A percentile compares a stretch with the other conserved stretches of the same genome.
phyloP scores from a whole-genome alignment of 2,888 invertebrate genomes.

The Blastobasis adustella region DNA sequence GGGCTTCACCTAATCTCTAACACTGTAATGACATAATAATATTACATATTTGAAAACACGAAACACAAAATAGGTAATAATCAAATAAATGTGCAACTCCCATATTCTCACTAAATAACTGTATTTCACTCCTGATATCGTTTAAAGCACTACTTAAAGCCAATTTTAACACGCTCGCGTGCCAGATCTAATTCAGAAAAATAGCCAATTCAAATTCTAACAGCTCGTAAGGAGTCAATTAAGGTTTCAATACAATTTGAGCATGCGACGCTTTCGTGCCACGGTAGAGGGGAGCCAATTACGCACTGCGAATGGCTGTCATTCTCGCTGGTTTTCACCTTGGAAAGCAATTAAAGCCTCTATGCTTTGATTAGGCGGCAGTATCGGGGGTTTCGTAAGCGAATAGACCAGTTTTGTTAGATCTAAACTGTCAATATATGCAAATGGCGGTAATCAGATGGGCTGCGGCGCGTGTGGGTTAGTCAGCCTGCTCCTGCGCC shows the following conservation, averaged over 20 bases:
- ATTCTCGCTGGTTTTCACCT: neutral
- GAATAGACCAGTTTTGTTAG: conserved; percentile 9
- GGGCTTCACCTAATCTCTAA: no score
- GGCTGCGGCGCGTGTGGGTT: conserved; percentile 47
- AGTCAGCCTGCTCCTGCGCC: conserved; percentile 49
- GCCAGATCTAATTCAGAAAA: conserved; percentile 65
- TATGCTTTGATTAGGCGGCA: neutral
- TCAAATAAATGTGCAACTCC: no score
- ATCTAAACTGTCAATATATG: conserved; percentile 66
- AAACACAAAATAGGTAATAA: no score
- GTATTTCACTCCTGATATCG: no score
- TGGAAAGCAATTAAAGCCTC: conserved; percentile 1
- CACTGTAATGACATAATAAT: no score
- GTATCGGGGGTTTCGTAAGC: neutral
- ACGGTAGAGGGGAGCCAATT: no score
- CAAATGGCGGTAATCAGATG: conserved; percentile 61
- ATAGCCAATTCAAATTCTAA: conserved; percentile 55
- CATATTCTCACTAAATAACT: no score
- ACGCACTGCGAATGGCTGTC: no score
- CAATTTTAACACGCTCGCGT: conserved; percentile 41
- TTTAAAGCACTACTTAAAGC: no score
- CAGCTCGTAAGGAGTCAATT: conserved; percentile 65
- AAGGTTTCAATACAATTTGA: conserved; percentile 56
- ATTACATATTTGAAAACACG: no score
- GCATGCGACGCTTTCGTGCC: conserved; percentile 38